Evolutionary conservation across 2,113 vertebrate genomes (phyloP).

Genomic region (Laticauda laticaudata): DNA sequence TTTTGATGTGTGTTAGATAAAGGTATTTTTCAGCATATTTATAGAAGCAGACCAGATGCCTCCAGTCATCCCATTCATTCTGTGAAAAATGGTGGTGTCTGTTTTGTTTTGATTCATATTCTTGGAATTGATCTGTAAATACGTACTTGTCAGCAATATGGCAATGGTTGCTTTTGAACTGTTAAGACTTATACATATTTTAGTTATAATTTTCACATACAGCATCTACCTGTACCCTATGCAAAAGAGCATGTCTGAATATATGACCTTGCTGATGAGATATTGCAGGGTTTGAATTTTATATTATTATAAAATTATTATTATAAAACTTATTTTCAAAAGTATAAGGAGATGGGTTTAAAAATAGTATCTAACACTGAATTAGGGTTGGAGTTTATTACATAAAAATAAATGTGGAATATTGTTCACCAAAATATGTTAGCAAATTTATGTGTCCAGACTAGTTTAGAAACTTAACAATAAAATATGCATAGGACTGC

Average conservation of each 20-base stretch:
- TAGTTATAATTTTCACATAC: not conserved
- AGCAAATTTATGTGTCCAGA: not conserved
- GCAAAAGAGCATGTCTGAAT: not conserved
- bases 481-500: not conserved
- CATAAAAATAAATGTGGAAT: not conserved
- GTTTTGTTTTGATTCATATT: not conserved
- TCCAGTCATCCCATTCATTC: not conserved
- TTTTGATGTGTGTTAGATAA: not conserved
- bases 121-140: not conserved
- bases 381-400: not conserved
- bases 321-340: not conserved
- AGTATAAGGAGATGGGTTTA: not conserved
- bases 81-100: not conserved
- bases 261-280: not conserved
- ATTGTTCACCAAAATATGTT: not conserved
- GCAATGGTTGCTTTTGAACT: not conserved
- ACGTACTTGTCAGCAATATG: not conserved
- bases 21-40: not conserved
- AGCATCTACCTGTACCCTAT: not conserved
- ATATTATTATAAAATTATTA: not conserved
- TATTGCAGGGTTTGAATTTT: not conserved
- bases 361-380: not conserved
- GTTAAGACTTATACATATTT: not conserved
- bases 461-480: not conserved
- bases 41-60: not conserved